Base-by-base conservation (phyloP, 2,113 vertebrate genomes). In the Lates calcarifer region DNA sequence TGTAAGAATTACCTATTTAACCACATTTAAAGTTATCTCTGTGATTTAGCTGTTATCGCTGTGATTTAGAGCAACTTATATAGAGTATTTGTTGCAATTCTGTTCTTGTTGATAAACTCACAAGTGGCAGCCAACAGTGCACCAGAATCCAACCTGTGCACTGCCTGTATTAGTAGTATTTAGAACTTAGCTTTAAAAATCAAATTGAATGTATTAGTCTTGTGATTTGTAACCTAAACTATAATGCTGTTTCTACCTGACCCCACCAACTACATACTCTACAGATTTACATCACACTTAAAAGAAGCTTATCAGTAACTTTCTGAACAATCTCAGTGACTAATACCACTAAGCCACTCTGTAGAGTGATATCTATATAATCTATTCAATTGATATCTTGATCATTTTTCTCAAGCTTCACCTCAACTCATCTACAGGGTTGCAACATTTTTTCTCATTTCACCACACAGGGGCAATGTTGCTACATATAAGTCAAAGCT, bases 381-480 rank as follows among this genome's bases (percentile, higher is more conserved):
- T n/a, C n/a, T n/a, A 68, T 14, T 33, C 53, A 37, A 2, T 33
- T 74, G 47, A 62, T 7, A 15, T n/a, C 29, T 3, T 26, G 6
- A 22, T 49, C 15, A 0, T 15, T 37, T 51, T 14, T 28, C 10
- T 17, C n/a, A 47, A 49, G 14, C 26, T 26, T 60, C 41, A 20
- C 20, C 15, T 72, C 20, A 74, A 14, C 15, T 65, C 24, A 68
- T 0, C 22, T 51, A 43, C 17, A 45, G 18, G 13, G 20, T n/a
- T 31, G 9, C 14, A 13, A 43, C 28, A 35, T 33, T 24, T 7
- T 51, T 20, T 37, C n/a, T 24, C 5, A 26, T 53, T 45, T 76
- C 20, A 64, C 92, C 93, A 93, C 91, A 93, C 9, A 57, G 85
- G 85, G 92, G 90, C 87, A 81, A 62, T 91, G 87, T 92, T 92